phyloP scores from a whole-genome alignment of 2,888 invertebrate species.

The Lasius fuliginosus region DNA sequence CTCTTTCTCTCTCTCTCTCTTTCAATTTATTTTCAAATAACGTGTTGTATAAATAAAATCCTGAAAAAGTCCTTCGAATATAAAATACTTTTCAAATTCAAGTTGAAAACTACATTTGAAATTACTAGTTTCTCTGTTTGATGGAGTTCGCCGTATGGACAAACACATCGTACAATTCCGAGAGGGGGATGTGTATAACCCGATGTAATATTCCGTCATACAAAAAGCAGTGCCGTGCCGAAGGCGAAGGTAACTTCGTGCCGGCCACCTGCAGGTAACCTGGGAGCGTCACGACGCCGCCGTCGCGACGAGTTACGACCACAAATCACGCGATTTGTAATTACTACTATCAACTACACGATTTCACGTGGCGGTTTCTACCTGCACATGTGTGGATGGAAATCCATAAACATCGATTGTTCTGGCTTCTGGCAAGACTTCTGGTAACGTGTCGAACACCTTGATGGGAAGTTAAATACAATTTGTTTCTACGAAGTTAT shows the following conservation, averaged over 20 bases:
- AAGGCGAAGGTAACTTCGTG: constrained; percentile 81
- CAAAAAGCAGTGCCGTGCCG: constrained; percentile 77
- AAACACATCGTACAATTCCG: constrained; percentile 67
- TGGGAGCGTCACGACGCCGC: constrained; percentile 86
- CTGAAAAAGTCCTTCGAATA: neutral
- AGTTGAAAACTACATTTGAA: constrained; percentile 41
- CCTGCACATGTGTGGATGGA: constrained; percentile 78
- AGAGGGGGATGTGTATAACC: constrained; percentile 38
- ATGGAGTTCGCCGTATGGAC: constrained; percentile 67
- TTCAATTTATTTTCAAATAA: neutral
- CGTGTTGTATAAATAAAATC: neutral
- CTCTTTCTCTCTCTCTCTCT: neutral
- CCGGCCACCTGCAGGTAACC: constrained; percentile 84
- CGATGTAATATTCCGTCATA: constrained; percentile 79
- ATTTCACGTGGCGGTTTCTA: constrained; percentile 78
- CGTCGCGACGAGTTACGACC: constrained; percentile 85
- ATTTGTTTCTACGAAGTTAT: constrained; percentile 40
- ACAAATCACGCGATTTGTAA: constrained; percentile 86
- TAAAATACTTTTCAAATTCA: constrained; percentile 12
- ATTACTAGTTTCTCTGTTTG: constrained; percentile 53
- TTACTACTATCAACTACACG: constrained; percentile 85
- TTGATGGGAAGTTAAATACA: constrained; percentile 35
- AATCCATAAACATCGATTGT: constrained; percentile 84
- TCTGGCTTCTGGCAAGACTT: constrained; percentile 60
- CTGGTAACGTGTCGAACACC: constrained; percentile 53